phyloP scores from a whole-genome alignment of 2,113 vertebrate genomes.

The Plecotus auritus region DNA sequence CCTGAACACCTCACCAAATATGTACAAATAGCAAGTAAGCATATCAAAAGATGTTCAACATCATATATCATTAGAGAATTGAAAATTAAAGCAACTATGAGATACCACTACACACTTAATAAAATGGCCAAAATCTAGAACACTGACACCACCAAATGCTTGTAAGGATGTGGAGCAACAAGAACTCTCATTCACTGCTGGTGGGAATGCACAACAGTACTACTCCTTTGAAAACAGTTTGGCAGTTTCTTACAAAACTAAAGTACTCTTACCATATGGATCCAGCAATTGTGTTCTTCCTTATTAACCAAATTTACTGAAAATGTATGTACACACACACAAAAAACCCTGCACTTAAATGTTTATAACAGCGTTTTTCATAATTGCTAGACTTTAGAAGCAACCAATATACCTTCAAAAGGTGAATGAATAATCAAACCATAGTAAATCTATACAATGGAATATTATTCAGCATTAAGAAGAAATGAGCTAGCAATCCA shows the following conservation, averaged over 20 bases:
- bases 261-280: background rate
- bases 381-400: background rate
- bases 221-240: background rate
- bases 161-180: background rate
- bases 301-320: background rate
- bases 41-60: background rate
- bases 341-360: background rate
- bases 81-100: background rate
- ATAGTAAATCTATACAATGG: background rate
- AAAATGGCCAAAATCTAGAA: background rate
- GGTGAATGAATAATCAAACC: background rate
- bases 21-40: background rate
- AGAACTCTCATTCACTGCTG: background rate
- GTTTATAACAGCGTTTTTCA: background rate
- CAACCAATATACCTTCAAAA: background rate
- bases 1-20: background rate
- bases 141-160: background rate
- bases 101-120: background rate
- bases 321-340: background rate
- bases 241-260: background rate
- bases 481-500: background rate
- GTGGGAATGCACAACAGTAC: background rate
- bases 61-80: background rate
- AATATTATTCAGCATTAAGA: background rate
- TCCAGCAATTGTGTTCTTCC: background rate